Evolutionary conservation across 2,888 invertebrate genomes (phyloP).

Genomic region (Caradrina clavipalpis): DNA sequence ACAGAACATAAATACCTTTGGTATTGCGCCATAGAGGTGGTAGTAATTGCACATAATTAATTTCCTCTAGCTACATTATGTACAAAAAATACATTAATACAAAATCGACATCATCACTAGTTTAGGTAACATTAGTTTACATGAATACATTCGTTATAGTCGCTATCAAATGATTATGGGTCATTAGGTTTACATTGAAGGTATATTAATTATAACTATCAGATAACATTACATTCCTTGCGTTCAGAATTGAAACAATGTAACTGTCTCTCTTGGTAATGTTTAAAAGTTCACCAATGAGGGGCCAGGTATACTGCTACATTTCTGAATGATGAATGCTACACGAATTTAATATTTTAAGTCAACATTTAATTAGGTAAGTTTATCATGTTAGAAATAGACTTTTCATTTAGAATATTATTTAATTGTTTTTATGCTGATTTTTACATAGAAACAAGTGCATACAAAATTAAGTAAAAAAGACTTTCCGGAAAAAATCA

Average conservation of each 20-base stretch:
- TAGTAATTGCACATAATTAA: conserved; percentile 88
- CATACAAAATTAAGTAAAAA: conserved; percentile 46
- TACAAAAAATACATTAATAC: conserved; percentile 88
- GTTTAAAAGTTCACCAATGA: not conserved
- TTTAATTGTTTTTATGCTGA: conserved; percentile 39
- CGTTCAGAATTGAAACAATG: conserved; percentile 15
- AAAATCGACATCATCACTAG: conserved; percentile 79
- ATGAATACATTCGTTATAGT: conserved; percentile 65
- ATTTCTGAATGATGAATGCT: conserved; percentile 25
- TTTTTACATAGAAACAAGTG: conserved; percentile 33
- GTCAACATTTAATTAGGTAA: conserved; percentile 42
- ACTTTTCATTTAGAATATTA: conserved; percentile 47
- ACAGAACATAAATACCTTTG: conserved; percentile 89
- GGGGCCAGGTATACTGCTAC: conserved; percentile 6
- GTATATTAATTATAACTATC: conserved; percentile 46
- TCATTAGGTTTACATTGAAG: conserved; percentile 46
- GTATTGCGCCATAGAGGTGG: conserved; percentile 85
- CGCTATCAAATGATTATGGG: conserved; percentile 67
- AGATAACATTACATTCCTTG: conserved; percentile 29
- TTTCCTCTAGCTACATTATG: conserved; percentile 86
- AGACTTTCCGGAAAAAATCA: conserved; percentile 48
- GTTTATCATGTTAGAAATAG: conserved; percentile 52
- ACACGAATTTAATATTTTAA: conserved; percentile 32
- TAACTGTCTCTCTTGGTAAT: not conserved
- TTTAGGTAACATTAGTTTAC: conserved; percentile 79